Base-by-base conservation (phyloP, 30 jellyfish, hydroid and myxozoan genomes). In the Pelagia noctiluca region DNA sequence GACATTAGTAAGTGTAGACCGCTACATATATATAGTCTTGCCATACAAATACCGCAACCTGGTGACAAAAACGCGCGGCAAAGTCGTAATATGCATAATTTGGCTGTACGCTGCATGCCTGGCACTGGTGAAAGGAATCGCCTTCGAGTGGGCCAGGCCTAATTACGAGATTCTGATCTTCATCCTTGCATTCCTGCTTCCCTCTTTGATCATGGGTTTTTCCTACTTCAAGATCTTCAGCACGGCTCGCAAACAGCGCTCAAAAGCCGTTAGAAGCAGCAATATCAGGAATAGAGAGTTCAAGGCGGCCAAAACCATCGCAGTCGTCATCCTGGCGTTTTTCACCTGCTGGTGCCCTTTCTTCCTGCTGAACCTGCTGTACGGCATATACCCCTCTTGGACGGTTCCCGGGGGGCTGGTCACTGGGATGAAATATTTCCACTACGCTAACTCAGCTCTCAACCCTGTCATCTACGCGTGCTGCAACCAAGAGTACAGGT, bases 311-410 rank as follows among this genome's bases (percentile, higher is more conserved):
- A 84, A 82, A 33, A 71, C 87, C 8, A 75, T 89, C 0, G 95
- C 84, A 21, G 35, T 57, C 23, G 82, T 89, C 66, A 66, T 89
- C 1, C 46, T 76, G 0, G 88, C 87, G 0, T 89, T 89, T 52
- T 24, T 83, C 31, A 21, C 83, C 1, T 89, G 96, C 33, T 89
- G 97, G 97, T 53, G 92, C 10, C 97, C 97, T 13, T 89, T 89
- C 61, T 83, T 83, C 50, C 50, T 82, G 23, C 26, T 89, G 35
- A 89, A 89, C 35, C 42, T 89, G 74, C 7, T 77, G 8, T 60
- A 70, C 42, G 96, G 96, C 1, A 71, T 63, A 31, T 89, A 92
- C 49, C 76, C 52, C 22, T 3, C 63, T 1, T 73, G 78, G 57
- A 28, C 4, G 33, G 65, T 71, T 5, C 94, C 94, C 3, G 83